Conservation (phyloP, 2,888 invertebrate genomes). For the Platerodrilus igneus region DNA sequence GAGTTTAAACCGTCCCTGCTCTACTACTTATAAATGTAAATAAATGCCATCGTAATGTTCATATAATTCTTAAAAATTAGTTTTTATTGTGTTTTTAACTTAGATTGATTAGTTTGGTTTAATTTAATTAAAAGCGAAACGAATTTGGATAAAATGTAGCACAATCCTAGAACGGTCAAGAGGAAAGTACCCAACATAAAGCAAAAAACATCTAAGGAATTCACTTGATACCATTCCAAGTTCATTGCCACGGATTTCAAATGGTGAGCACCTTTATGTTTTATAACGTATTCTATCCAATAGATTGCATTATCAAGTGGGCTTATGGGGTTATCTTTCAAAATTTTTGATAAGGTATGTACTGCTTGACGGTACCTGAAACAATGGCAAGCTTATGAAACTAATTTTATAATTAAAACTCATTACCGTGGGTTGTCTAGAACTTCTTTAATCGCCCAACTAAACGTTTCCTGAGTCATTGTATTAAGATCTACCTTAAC, state of each 20-base stretch:
- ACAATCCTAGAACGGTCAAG: too few relatives aligned
- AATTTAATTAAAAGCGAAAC: too few relatives aligned
- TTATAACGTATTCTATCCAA: conserved; percentile 5
- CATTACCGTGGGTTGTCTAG: neutral
- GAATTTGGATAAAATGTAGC: too few relatives aligned
- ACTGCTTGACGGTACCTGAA: neutral
- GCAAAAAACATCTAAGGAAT: too few relatives aligned
- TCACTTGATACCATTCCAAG: neutral
- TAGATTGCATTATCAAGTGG: conserved; percentile 4
- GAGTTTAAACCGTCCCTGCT: too few relatives aligned
- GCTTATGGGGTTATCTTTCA: conserved; percentile 2
- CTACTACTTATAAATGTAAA: too few relatives aligned
- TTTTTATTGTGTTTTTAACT: too few relatives aligned
- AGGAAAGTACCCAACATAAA: too few relatives aligned
- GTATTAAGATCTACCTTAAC: neutral
- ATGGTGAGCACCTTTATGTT: conserved; percentile 1
- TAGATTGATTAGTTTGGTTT: too few relatives aligned
- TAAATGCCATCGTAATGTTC: too few relatives aligned
- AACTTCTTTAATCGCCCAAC: neutral
- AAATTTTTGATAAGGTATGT: neutral
- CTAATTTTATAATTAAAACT: neutral
- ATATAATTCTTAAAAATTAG: too few relatives aligned
- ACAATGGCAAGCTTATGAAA: neutral
- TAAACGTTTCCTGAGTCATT: conserved; percentile 1
- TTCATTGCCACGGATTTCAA: neutral